Base-by-base conservation (phyloP, 2,797 vertebrate species). In the Sebastes nivosus region DNA sequence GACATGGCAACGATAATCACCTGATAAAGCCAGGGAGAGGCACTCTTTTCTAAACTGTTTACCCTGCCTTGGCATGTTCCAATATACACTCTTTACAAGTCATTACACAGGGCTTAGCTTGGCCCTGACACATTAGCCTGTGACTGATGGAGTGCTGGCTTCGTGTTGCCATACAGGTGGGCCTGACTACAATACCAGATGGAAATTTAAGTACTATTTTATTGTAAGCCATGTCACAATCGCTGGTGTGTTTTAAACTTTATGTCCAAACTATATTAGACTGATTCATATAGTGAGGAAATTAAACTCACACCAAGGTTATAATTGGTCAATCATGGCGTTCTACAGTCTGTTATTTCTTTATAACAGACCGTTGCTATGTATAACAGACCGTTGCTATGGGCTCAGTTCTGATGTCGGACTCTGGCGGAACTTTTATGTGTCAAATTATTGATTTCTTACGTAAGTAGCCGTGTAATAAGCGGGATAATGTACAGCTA, bases 11-110 rank as follows among this genome's bases (percentile, higher is more conserved):
- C 34, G 83, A 93, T 93, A 93, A 94, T 90, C 84, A 79, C 88
- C 87, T 86, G 89, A 93, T 92, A 92, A 92, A 88, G 85, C 81
- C 61, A 71, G 72, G 73, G 75, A 92, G 87, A 93, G 83, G 70
- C 73, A 80, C 75, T 89, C 77, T 57, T 89, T 87, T 91, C 82
- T 86, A 90, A 92, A 92, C 78, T 87, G 89, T 90, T 93, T 93
- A 90, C 80, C 79, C 82, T 85, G 81, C 73, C 77, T 79, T 92
- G 93, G 91, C 93, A 88, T 91, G 89, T 87, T 90, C 71, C 67
- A 81, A 46, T 88, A 92, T 82, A 90, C 89, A 89, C 84, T 86
- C 88, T 83, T 88, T 89, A 89, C 80, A 90, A 92, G 87, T 90
- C 89, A 91, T 91, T 91, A 92, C 83, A 75, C 80, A 78, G 74